These are phyloP conservation scores for Drosophila ficusphila DNA, from an alignment of 1,140 invertebrate genomes.

Conservation along the genomic window DNA sequence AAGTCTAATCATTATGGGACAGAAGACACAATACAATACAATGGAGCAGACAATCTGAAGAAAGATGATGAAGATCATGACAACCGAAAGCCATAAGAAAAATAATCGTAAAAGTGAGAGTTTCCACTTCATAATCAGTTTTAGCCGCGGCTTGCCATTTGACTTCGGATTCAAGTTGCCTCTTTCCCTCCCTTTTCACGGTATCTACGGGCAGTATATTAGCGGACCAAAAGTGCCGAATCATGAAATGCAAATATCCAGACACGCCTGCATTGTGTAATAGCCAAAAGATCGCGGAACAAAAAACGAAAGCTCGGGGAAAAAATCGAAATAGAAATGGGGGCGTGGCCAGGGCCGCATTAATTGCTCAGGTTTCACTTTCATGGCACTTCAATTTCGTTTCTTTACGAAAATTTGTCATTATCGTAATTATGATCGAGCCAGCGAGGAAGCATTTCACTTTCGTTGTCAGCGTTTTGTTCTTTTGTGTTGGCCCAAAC, in stretches of 20 bases:
- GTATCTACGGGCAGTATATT: constrained; percentile 1
- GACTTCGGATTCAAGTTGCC: constrained; percentile 19
- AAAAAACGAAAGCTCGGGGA: constrained; percentile 42
- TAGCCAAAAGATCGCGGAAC: constrained; percentile 19
- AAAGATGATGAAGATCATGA: constrained; percentile 46
- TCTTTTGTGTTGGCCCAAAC: constrained; percentile 75
- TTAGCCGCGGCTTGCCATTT: constrained; percentile 45
- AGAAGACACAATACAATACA: constrained; percentile 65
- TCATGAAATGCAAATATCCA: constrained; percentile 59
- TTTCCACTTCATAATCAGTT: constrained; percentile 76
- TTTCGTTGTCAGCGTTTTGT: constrained; percentile 68
- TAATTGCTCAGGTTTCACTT: constrained; percentile 80
- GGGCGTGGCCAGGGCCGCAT: constrained; percentile 47
- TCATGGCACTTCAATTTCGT: constrained; percentile 72
- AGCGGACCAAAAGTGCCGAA: constrained; percentile 1
- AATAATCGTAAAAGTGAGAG: constrained; percentile 83
- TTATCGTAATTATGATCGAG: constrained; percentile 71
- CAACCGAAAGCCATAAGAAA: constrained; percentile 76
- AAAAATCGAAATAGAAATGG: background rate
- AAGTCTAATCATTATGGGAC: constrained; percentile 79
- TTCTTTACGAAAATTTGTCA: constrained; percentile 73
- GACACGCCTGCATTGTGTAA: constrained; percentile 68
- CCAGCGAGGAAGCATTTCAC: constrained; percentile 66
- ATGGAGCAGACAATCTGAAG: constrained; percentile 18
- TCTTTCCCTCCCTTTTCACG: constrained; percentile 41